Conservation (phyloP, 2,888 invertebrate species). For the Molanna angustata region DNA sequence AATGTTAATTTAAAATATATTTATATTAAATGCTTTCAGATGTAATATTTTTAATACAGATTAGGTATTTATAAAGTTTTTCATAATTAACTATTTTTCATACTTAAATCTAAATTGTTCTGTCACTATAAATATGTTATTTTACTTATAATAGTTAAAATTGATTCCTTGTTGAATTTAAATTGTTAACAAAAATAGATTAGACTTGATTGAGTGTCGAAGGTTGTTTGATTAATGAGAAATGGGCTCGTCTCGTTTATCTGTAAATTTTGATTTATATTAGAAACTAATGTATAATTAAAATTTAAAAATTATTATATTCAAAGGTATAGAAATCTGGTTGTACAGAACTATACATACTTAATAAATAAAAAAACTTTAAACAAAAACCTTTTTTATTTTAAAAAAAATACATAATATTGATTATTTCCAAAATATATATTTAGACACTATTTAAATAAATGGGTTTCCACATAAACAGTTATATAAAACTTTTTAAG, state of each 20-base stretch:
- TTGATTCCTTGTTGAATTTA: conserved; percentile 30
- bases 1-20: too few species aligned
- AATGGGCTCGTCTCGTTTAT: conserved; percentile 27
- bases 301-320: conserved; percentile 28
- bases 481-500: too few species aligned
- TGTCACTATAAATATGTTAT: conserved; percentile 11
- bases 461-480: too few species aligned
- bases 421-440: too few species aligned
- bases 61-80: conserved; percentile 6
- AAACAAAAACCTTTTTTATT: conserved; percentile 6
- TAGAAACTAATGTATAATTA: conserved; percentile 31
- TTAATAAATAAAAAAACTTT: conserved; percentile 29
- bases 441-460: too few species aligned
- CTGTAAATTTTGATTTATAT: conserved; percentile 31
- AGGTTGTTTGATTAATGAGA: conserved; percentile 19
- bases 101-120: conserved; percentile 11
- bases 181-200: conserved; percentile 28
- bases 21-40: background rate
- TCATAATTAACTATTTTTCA: conserved; percentile 2
- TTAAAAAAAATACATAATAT: too few species aligned
- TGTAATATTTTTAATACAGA: too few species aligned
- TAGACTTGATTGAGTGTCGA: conserved; percentile 14
- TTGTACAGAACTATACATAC: conserved; percentile 33
- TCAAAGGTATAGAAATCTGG: conserved; percentile 30
- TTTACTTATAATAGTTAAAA: conserved; percentile 25